Base-by-base conservation (phyloP, 2,113 vertebrate species). In the Trichechus manatus region DNA sequence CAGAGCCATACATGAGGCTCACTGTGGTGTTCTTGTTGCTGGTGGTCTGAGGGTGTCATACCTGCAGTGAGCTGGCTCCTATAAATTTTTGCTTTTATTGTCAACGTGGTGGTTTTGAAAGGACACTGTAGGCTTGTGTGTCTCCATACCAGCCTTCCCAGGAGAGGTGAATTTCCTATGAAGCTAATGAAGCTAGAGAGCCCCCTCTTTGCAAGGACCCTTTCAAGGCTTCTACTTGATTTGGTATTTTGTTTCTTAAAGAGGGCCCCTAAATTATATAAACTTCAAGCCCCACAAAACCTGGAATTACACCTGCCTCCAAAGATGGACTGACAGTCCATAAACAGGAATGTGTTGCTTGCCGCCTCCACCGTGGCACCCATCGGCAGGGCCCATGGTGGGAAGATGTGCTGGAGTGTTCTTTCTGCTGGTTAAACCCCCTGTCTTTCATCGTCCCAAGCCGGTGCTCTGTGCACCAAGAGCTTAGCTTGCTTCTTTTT, bases 21-120 rank as follows among this genome's bases (percentile, higher is more conserved):
- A 0, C 36, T 39, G 3, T 9, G 0, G 7, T 20, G 27, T 17
- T 31, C 61, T 86, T 15, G 1, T 64, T 14, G 11, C 50, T 27
- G 0, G n/a, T 29, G 33, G 25, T 75, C 90, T 4, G 1, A 93
- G n/a, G n/a, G 42, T 7, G 33, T 20, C n/a, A 9, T 3, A 5
- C 39, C 31, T 84, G 13, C 53, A 22, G 11, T 1, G 13, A 36
- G 66, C 59, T 22, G 1, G 56, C 68, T 84, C 42, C 25, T 33
- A 5, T 25, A 4, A 4, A 31, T 27, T 66, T 89, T 84, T 53
- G 44, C 29, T 91, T 78, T 36, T 47, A 7, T 61, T 23, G 61
- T 86, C 85, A 44, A 44, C 2, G 0, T 31, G 61, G 6, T 47
- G 23, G 50, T 70, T 94, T 44, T 72, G 87, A 80, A 75, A 94